Evolutionary conservation across 2,888 invertebrate species (phyloP).

Genomic region (Cynaeus angustus): DNA sequence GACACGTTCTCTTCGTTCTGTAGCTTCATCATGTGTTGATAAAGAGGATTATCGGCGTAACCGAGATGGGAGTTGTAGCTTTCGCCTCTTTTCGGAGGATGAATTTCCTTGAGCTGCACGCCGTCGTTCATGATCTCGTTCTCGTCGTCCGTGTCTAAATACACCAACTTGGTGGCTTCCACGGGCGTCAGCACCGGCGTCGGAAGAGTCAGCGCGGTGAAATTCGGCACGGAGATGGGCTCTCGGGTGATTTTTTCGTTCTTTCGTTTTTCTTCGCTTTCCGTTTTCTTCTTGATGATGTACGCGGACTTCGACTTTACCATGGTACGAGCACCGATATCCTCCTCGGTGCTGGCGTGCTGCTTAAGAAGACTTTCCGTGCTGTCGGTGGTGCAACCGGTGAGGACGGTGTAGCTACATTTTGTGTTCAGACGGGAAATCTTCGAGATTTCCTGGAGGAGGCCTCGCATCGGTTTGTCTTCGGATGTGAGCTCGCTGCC

Average conservation of each 20-base stretch:
- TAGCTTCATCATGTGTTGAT: slow-evolving; percentile 75
- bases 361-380: slow-evolving; percentile 77
- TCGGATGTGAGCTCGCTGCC: slow-evolving; percentile 64
- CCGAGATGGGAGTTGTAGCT: slow-evolving; percentile 75
- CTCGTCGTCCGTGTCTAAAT: slow-evolving; percentile 82
- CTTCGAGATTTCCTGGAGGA: slow-evolving; percentile 77
- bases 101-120: slow-evolving; percentile 52
- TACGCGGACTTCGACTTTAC: slow-evolving; percentile 77
- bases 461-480: slow-evolving; percentile 58
- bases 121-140: slow-evolving; percentile 65
- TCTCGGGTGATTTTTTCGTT: slow-evolving; percentile 75
- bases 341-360: slow-evolving; percentile 64
- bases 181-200: slow-evolving; percentile 80
- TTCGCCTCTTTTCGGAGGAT: slow-evolving; percentile 73
- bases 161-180: slow-evolving; percentile 80
- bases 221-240: slow-evolving; percentile 84
- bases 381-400: slow-evolving; percentile 77
- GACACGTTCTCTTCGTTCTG: slow-evolving; percentile 74
- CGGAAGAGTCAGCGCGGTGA: slow-evolving; percentile 76
- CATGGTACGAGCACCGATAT: slow-evolving; percentile 69
- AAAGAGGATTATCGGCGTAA: slow-evolving; percentile 71
- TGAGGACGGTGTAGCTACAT: slow-evolving; percentile 82
- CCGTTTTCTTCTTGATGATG: slow-evolving; percentile 73
- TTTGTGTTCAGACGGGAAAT: slow-evolving; percentile 82
- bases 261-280: slow-evolving; percentile 56